Percentiles rank a stretch among this genome's conserved stretches.
These are phyloP conservation scores for Sarcophaga carnaria DNA, from an alignment of 2,888 invertebrate genomes.

Conservation along the genomic window DNA sequence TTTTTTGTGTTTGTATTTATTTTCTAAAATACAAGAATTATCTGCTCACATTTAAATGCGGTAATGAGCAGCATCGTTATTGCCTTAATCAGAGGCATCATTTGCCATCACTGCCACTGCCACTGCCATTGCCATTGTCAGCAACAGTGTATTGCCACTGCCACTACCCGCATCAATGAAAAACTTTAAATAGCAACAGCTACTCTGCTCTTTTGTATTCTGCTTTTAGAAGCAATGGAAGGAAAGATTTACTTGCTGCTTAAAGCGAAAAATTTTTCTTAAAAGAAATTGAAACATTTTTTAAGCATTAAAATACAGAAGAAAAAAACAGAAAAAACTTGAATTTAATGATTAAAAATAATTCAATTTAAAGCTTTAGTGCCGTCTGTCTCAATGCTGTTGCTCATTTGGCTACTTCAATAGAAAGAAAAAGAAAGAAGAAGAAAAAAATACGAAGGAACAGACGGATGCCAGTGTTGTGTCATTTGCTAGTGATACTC, in stretches of 20 bases:
- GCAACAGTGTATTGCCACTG: not conserved
- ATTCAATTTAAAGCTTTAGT: constrained; percentile 55
- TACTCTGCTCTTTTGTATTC: not conserved
- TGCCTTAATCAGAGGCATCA: not conserved
- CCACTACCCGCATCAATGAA: not conserved
- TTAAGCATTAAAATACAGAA: not conserved
- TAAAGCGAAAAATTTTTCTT: not conserved
- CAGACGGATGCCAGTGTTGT: constrained; percentile 14
- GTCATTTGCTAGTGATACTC: constrained; percentile 1
- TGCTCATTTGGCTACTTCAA: constrained; percentile 37
- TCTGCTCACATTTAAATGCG: constrained; percentile 45
- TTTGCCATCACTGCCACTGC: not conserved
- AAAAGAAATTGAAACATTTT: constrained; percentile 28
- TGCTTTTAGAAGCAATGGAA: not conserved
- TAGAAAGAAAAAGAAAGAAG: not conserved
- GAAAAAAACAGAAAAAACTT: constrained; percentile 24
- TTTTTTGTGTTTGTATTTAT: constrained; percentile 37
- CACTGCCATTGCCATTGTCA: not conserved
- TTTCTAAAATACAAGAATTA: constrained; percentile 34
- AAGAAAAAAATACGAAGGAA: not conserved
- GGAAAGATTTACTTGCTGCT: constrained; percentile 14
- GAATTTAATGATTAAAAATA: constrained; percentile 57
- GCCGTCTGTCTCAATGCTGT: constrained; percentile 13
- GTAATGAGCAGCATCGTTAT: constrained; percentile 44
- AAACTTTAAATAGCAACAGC: not conserved